Evolutionary conservation across 2,888 invertebrate species (phyloP).

Genomic region (Hyalella azteca): DNA sequence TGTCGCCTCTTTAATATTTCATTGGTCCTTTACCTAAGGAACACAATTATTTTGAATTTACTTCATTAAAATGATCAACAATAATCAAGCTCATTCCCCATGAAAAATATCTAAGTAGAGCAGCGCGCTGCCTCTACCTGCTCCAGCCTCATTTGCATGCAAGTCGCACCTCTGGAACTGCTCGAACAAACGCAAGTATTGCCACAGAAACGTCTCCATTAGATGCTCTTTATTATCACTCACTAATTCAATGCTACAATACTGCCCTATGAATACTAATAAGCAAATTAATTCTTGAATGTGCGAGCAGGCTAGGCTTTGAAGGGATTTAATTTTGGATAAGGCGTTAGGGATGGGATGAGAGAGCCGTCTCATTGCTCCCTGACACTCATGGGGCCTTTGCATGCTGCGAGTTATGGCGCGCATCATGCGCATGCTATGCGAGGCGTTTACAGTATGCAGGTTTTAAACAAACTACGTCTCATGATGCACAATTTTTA

Average conservation of each 20-base stretch:
- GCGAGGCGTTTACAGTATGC: no score
- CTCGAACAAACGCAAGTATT: constrained; percentile 12
- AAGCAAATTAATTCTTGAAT: constrained; percentile 26
- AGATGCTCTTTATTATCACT: constrained; percentile 33
- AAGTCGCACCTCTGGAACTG: neutral
- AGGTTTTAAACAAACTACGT: no score
- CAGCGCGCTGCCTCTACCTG: no score
- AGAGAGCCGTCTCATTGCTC: constrained; percentile 19
- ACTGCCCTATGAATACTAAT: constrained; percentile 35
- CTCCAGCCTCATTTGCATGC: neutral
- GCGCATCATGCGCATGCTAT: neutral
- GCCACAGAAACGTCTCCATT: constrained; percentile 35
- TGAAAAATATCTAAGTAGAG: no score
- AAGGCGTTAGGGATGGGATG: constrained; percentile 26
- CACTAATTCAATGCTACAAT: constrained; percentile 31
- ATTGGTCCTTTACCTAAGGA: no score
- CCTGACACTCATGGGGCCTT: constrained; percentile 22
- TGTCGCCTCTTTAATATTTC: no score
- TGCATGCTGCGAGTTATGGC: constrained; percentile 1
- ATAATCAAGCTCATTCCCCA: no score
- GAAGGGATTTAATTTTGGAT: constrained; percentile 26
- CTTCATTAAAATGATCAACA: no score
- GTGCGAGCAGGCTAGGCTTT: constrained; percentile 21
- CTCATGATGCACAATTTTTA: no score
- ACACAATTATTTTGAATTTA: no score